Evolutionary conservation across 2,888 invertebrate species (phyloP).

Genomic region (Microplitis manilae): DNA sequence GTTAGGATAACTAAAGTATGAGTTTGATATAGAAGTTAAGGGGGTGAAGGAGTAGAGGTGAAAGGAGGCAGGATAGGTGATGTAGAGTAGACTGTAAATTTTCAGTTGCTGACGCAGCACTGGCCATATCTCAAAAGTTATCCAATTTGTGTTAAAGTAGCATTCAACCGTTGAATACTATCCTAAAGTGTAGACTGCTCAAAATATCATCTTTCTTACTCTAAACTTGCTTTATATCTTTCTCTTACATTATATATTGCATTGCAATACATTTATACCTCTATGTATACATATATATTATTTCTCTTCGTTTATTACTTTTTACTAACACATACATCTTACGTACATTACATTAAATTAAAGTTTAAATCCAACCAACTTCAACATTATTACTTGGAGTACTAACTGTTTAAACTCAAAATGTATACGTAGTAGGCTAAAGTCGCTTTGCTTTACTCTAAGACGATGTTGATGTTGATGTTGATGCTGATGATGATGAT

Average conservation of each 20-base stretch:
- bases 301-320: neutral
- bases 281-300: neutral
- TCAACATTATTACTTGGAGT: neutral
- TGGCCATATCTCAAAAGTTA: conserved; percentile 69
- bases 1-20: conserved; percentile 21
- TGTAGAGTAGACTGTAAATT: conserved; percentile 68
- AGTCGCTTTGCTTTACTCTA: neutral
- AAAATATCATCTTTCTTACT: conserved; percentile 34
- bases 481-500: conserved; percentile 31
- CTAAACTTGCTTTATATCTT: conserved; percentile 16
- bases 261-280: too few species aligned
- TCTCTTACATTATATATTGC: conserved; percentile 2
- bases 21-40: conserved; percentile 16
- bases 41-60: conserved; percentile 47
- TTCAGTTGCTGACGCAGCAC: conserved; percentile 65
- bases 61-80: conserved; percentile 52
- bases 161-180: conserved; percentile 59
- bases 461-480: conserved; percentile 13
- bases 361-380: neutral
- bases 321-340: neutral
- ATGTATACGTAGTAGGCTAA: neutral
- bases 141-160: conserved; percentile 70
- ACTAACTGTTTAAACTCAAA: neutral
- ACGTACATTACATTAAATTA: neutral
- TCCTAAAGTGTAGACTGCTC: conserved; percentile 20